Conservation (phyloP, 2,888 invertebrate species). For the Drosophila multiciliata region DNA sequence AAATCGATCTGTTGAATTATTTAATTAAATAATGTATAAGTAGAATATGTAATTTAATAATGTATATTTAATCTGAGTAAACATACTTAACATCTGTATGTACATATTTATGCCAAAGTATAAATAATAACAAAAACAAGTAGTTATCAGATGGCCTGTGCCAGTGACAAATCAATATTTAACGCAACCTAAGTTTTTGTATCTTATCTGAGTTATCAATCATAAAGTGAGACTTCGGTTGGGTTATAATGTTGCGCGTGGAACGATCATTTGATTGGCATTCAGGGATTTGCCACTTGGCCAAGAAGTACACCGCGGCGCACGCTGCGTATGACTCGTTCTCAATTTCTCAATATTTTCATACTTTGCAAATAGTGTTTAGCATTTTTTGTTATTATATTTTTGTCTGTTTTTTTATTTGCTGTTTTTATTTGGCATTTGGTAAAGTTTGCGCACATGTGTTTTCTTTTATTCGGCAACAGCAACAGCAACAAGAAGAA, state of each 20-base stretch:
- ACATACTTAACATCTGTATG: neutral
- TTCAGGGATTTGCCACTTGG: constrained; percentile 13
- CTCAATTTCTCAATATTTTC: constrained; percentile 1
- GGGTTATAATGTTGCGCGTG: neutral
- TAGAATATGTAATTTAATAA: neutral
- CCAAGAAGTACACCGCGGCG: constrained; percentile 16
- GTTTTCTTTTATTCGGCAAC: constrained; percentile 61
- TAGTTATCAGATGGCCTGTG: constrained; percentile 45
- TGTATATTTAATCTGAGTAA: neutral
- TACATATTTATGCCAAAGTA: neutral
- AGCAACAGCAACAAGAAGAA: constrained; percentile 18
- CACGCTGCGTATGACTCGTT: constrained; percentile 62
- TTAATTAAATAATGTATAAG: neutral
- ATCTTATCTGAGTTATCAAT: constrained; percentile 73
- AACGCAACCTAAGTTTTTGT: constrained; percentile 49
- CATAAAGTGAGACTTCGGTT: constrained; percentile 52
- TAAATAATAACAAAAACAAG: constrained; percentile 4
- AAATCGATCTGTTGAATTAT: neutral
- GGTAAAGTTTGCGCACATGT: constrained; percentile 75
- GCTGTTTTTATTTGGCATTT: constrained; percentile 35
- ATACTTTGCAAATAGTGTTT: constrained; percentile 25
- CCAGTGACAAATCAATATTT: constrained; percentile 49
- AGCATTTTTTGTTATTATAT: constrained; percentile 11
- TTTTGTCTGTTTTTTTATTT: constrained; percentile 1
- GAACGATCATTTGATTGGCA: neutral